Base-by-base conservation (phyloP, 2,888 invertebrate species). In the Sarcophaga carnaria region DNA sequence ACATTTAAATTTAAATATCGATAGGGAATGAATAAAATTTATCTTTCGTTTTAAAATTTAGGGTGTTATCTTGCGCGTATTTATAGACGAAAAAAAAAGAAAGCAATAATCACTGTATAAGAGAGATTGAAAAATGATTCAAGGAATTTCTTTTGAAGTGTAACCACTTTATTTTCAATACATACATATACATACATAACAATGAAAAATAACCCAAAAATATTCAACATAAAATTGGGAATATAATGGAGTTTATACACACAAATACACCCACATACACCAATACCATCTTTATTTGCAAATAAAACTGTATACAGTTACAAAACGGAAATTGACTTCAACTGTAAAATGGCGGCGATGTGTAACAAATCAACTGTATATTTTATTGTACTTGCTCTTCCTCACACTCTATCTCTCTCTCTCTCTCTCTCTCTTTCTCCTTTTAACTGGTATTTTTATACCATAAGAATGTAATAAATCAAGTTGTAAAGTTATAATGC, bases 391-490 rank as follows among this genome's bases (percentile, higher is more conserved):
- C 37, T 11, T 2, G 37, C 27, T 27, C 27, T 27, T 27, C 4
- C 37, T 27, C 37, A 0, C 27, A 0, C 4, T n/a, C 37, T 27
- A 8, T 14, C 22, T 22, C 17, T 17, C 6, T 64, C 37, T 14
- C 37, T 27, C 17, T 14, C 25, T 45, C 17, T 17, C 8, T 64
- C n/a, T 37, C 49, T 49, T 3, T 14, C 47, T 22, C 6, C 1
- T 2, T 71, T n/a, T 37, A 6, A 11, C 25, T 54, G 49, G 49
- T 37, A 62, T 69, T 17, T 54, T 64, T 63, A 59, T 25, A 63
- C 67, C 49, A 86, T 72, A 72, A 72, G 77, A 66, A 63, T 63
- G 80, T 62, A 86, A 86, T 86, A 86, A 86, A 86, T 86, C 83
- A 86, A 83, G 83, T 70, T 80, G 77, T 80, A 83, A 86, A 70